These are phyloP conservation scores for Micropterix aruncella DNA, from an alignment of 2,888 invertebrate genomes.

Conservation along the genomic window DNA sequence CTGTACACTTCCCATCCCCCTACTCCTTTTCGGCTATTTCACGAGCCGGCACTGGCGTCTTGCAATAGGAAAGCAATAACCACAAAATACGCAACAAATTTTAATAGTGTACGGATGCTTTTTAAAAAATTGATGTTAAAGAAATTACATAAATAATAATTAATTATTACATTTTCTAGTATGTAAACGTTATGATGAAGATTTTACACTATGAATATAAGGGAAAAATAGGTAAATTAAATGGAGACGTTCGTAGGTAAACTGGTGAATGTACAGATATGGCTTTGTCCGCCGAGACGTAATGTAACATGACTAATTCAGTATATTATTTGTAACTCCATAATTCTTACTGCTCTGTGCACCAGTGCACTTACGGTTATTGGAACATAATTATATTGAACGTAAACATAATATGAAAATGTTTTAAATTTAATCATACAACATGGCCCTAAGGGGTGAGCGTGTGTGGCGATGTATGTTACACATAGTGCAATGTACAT, in stretches of 20 bases:
- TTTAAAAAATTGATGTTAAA: slow-evolving; percentile 28
- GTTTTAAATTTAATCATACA: slow-evolving; percentile 32
- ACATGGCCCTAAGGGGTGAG: slow-evolving; percentile 39
- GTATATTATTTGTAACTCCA: slow-evolving; percentile 6
- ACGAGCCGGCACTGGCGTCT: slow-evolving; percentile 22
- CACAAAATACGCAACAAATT: slow-evolving; percentile 23
- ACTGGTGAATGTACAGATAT: slow-evolving; percentile 33
- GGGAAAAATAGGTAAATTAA: slow-evolving; percentile 12
- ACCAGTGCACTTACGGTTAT: slow-evolving; percentile 44
- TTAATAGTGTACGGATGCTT: slow-evolving; percentile 27
- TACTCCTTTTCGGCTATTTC: slow-evolving; percentile 10
- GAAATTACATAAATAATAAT: slow-evolving; percentile 19
- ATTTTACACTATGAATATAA: slow-evolving; percentile 32
- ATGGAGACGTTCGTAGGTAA: slow-evolving; percentile 24
- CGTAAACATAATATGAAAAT: slow-evolving; percentile 31
- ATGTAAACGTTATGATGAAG: slow-evolving; percentile 32
- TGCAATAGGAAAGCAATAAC: slow-evolving; percentile 41
- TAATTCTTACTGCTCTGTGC: slow-evolving; percentile 32
- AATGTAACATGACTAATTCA: slow-evolving; percentile 2
- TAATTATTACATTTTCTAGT: slow-evolving; percentile 21
- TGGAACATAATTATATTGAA: slow-evolving; percentile 36
- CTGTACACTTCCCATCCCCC: too few relatives aligned
- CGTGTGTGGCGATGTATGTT: slow-evolving; percentile 55
- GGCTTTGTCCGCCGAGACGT: slow-evolving; percentile 19
- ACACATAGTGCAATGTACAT: slow-evolving; percentile 60